A percentile compares a stretch with the other conserved stretches of the same genome.
phyloP scores from a whole-genome alignment of 2,797 vertebrate species.

The Synaphobranchus kaupii region DNA sequence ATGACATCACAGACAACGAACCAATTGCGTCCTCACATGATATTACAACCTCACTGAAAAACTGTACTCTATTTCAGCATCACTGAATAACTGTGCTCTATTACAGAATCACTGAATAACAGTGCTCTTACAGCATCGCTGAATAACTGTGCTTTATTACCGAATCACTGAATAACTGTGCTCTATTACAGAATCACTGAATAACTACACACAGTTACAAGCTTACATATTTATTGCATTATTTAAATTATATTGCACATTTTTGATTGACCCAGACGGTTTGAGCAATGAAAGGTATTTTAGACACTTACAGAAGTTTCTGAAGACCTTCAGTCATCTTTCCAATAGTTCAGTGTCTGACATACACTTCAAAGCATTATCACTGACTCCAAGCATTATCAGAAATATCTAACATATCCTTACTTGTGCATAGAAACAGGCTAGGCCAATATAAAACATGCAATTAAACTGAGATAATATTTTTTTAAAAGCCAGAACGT shows the following conservation, averaged over 20 bases:
- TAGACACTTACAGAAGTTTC: too few relatives aligned
- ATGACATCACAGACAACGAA: slow-evolving; percentile 26
- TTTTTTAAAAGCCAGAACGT: neutral
- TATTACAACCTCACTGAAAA: neutral
- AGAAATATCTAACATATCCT: too few relatives aligned
- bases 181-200: neutral
- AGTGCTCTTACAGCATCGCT: neutral
- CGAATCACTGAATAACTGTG: neutral
- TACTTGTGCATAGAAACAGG: too few relatives aligned
- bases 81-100: neutral
- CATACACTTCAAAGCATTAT: too few relatives aligned
- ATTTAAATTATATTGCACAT: too few relatives aligned
- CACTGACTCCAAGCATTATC: too few relatives aligned
- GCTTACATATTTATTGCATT: neutral
- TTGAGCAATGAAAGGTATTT: too few relatives aligned
- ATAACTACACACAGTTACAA: neutral
- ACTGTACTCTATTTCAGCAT: neutral
- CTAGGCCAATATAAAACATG: too few relatives aligned
- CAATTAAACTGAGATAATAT: neutral
- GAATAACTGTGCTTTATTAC: neutral
- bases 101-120: neutral
- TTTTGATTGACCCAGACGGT: too few relatives aligned
- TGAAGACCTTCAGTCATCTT: too few relatives aligned
- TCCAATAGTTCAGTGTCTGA: too few relatives aligned
- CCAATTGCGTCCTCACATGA: neutral